These are phyloP conservation scores for Paguma larvata DNA, from an alignment of 2,797 vertebrate species.

Conservation along the genomic window DNA sequence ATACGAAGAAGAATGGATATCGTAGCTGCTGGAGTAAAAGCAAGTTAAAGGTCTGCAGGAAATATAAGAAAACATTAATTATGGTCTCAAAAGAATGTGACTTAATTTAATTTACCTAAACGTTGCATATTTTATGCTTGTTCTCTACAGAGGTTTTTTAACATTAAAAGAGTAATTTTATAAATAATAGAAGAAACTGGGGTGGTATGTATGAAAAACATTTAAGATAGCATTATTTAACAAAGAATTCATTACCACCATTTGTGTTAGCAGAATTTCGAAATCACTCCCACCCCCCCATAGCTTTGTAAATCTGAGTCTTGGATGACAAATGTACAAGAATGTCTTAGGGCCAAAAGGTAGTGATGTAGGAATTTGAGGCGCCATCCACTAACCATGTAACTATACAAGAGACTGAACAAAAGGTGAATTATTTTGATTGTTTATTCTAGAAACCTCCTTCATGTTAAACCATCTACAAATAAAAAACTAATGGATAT, in stretches of 20 bases:
- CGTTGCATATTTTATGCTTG: slow-evolving; percentile 18
- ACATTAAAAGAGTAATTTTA: slow-evolving; percentile 26
- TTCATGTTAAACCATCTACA: background rate
- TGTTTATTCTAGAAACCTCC: background rate
- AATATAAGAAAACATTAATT: slow-evolving; percentile 3
- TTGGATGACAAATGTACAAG: background rate
- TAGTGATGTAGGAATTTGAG: background rate
- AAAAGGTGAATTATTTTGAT: background rate
- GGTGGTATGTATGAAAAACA: background rate
- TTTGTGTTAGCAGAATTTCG: slow-evolving; percentile 14
- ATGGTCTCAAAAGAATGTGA: background rate
- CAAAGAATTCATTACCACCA: background rate
- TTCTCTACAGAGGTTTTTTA: background rate
- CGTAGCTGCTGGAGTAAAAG: background rate
- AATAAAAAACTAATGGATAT: background rate
- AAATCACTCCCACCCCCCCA: background rate
- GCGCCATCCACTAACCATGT: background rate
- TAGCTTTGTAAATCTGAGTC: background rate
- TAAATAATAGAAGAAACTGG: background rate
- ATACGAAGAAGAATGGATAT: slow-evolving; percentile 38
- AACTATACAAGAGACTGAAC: background rate
- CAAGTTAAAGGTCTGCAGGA: background rate
- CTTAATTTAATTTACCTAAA: slow-evolving; percentile 46
- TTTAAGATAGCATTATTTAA: background rate
- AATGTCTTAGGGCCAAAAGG: background rate